phyloP scores from a whole-genome alignment of 2,113 vertebrate genomes.

The Ctenomys sociabilis region DNA sequence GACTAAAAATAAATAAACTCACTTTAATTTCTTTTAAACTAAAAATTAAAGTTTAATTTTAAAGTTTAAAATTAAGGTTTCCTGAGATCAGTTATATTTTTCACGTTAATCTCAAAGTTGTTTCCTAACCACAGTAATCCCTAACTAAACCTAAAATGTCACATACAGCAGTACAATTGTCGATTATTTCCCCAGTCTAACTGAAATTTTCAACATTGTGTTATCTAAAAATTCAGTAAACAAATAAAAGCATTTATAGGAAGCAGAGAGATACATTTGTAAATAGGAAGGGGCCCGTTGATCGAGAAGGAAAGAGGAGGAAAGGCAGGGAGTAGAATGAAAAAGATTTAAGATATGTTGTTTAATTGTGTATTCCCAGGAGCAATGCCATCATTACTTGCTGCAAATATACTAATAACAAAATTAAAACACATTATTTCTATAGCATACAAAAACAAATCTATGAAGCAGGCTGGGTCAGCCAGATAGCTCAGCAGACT shows the following conservation, averaged over 20 bases:
- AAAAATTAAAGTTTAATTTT: constrained; percentile 26
- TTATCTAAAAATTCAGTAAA: not conserved
- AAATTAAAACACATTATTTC: not conserved
- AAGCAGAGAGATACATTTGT: not conserved
- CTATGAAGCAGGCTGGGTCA: not conserved
- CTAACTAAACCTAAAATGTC: not conserved
- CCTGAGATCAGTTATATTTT: not conserved
- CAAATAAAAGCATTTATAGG: not conserved
- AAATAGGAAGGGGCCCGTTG: not conserved
- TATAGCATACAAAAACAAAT: not conserved
- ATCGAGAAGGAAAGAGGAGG: not conserved
- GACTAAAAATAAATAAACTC: not conserved
- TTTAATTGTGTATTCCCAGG: not conserved
- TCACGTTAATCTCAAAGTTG: not conserved
- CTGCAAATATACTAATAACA: not conserved
- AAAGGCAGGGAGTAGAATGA: not conserved
- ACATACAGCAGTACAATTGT: not conserved
- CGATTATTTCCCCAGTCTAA: not conserved
- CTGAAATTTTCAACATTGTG: not conserved
- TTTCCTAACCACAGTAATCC: constrained; percentile 35
- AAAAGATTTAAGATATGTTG: not conserved
- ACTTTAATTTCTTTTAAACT: not conserved
- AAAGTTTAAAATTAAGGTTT: too few relatives aligned
- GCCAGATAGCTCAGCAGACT: too few relatives aligned
- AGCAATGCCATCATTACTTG: not conserved